Base-by-base conservation (phyloP, 2,113 vertebrate species). In the Hirundichthys speculiger region DNA sequence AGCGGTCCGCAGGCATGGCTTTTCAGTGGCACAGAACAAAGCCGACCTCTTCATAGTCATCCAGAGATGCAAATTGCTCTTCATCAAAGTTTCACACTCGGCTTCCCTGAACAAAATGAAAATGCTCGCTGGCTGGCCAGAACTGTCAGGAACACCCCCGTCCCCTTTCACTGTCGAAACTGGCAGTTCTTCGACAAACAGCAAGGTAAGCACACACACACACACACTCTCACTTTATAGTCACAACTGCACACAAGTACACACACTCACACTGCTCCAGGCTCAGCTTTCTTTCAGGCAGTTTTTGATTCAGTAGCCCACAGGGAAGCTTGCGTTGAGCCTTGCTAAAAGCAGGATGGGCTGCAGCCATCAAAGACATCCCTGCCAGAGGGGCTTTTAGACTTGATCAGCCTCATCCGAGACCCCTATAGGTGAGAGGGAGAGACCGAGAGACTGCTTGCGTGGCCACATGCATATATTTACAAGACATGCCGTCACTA, bases 61-160 rank as follows among this genome's bases (percentile, higher is more conserved):
- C 90, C 89, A 87, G 86, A 91, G 84, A 91, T 91, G 89, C 89
- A 92, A 92, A 91, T 91, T 83, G 73, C 82, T 88, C 81, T 84
- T 89, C 86, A 88, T 90, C 84, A 91, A 90, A 88, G 79, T 87
- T 91, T 91, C 88, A 88, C 88, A 90, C 85, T 88, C 70, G 54
- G 82, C 82, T 90, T 87, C 73, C 80, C 82, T 22, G 50, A 83
- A 89, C 89, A 89, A 90, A 88, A 88, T 86, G 74, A 25, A 82
- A 88, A 85, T 42, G 69, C 76, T n/a, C 69, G 66, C 74, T 80
- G 64, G 69, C 75, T 77, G 69, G 73, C 79, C 27, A 14, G 58
- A 49, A 69, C 83, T 52, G 57, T 69, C 73, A 60, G 78, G 27
- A 83, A 87, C 83, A 58, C 67, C 74, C 78, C 74, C 69, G 64